phyloP scores from a whole-genome alignment of 2,888 invertebrate genomes.

The Harpagoxenus sublaevis region DNA sequence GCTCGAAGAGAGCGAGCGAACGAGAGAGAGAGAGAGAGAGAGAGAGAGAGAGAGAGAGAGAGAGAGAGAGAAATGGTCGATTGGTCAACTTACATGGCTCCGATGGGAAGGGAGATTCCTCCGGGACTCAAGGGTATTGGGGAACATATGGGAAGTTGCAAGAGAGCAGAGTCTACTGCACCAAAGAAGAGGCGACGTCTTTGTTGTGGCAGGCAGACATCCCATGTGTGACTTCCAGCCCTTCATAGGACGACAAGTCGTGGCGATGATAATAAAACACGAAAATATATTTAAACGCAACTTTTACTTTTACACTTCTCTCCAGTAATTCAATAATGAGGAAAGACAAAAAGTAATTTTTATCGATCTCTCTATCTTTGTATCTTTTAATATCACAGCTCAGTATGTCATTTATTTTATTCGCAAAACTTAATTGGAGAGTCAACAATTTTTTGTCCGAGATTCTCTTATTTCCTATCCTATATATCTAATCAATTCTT shows the following conservation, averaged over 20 bases:
- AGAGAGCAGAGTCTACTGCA: conserved; percentile 25
- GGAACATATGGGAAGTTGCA: conserved; percentile 65
- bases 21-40: conserved; percentile 40
- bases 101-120: conserved; percentile 61
- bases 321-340: neutral
- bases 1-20: conserved; percentile 46
- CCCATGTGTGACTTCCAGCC: neutral
- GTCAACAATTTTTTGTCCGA: neutral
- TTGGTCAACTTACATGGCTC: conserved; percentile 71
- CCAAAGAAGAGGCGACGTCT: conserved; percentile 50
- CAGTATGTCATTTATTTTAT: neutral
- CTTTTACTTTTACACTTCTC: neutral
- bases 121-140: conserved; percentile 64
- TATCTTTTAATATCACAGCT: neutral
- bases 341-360: neutral
- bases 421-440: neutral
- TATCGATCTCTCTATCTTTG: neutral
- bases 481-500: neutral
- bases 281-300: neutral
- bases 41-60: conserved; percentile 53
- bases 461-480: neutral
- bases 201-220: conserved; percentile 20
- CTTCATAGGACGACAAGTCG: neutral
- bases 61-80: conserved; percentile 59
- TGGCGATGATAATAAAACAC: neutral